These are phyloP conservation scores for Enchytraeus crypticus DNA, from an alignment of 2,888 invertebrate species.

Conservation along the genomic window DNA sequence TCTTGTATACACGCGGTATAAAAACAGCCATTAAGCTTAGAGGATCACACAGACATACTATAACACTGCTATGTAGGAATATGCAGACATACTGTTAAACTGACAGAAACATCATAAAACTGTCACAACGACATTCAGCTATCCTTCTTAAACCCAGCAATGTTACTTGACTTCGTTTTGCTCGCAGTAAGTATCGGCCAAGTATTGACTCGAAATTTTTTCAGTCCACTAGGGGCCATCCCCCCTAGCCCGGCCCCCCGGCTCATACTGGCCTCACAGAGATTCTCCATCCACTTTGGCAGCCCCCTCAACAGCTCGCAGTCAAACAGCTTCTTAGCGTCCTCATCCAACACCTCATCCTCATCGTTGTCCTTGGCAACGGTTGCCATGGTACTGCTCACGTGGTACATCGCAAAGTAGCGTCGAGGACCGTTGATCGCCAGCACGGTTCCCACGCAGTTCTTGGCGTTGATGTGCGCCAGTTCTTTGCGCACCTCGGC, in stretches of 20 bases:
- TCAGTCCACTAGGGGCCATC: conserved; percentile 84
- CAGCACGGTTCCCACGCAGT: conserved; percentile 77
- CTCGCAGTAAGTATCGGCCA: conserved; percentile 63
- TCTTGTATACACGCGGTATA: no score
- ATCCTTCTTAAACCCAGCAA: no score
- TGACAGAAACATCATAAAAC: no score
- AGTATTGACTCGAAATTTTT: conserved; percentile 88
- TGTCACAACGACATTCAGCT: no score
- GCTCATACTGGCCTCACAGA: no score
- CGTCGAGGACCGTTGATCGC: conserved; percentile 91
- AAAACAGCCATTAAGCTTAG: no score
- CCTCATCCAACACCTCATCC: conserved; percentile 24
- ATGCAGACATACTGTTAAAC: no score
- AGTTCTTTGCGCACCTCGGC: conserved; percentile 57
- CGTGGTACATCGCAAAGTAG: conserved; percentile 95
- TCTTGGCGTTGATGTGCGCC: conserved; percentile 69
- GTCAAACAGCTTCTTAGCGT: conserved; percentile 30
- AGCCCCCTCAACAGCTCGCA: conserved; percentile 62
- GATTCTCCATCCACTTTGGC: conserved; percentile 88
- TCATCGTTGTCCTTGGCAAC: background rate
- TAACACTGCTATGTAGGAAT: no score
- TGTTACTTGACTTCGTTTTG: no score
- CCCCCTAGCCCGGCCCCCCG: background rate
- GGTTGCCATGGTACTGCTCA: conserved; percentile 2
- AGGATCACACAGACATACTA: no score